Evolutionary conservation across 2,888 invertebrate genomes (phyloP).

Genomic region (Epicampocera succincta): DNA sequence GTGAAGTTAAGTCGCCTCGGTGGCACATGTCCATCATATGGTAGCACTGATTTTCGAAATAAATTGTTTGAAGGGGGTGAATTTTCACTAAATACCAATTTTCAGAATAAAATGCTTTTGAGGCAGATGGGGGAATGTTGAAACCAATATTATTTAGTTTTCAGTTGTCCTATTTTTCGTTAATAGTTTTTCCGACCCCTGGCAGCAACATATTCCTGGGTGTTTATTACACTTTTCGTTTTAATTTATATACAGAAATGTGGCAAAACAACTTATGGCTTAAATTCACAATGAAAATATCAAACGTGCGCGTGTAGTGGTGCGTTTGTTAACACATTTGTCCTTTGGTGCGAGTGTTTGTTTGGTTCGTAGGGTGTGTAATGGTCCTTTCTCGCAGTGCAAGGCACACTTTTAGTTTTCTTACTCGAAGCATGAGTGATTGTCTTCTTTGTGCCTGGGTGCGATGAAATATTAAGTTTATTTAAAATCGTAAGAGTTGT

Average conservation of each 20-base stretch:
- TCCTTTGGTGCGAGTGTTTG: slow-evolving; percentile 50
- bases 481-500: slow-evolving; percentile 46
- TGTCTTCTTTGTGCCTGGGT: slow-evolving; percentile 36
- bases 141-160: no score
- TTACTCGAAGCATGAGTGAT: slow-evolving; percentile 18
- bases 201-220: slow-evolving; percentile 35
- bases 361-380: slow-evolving; percentile 53
- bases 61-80: no score
- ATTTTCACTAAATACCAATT: no score
- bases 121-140: no score
- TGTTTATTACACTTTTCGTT: slow-evolving; percentile 59
- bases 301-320: not conserved
- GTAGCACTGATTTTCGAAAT: no score
- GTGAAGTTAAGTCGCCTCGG: no score
- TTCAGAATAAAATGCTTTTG: no score
- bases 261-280: slow-evolving; percentile 41
- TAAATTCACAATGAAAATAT: slow-evolving; percentile 30
- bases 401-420: slow-evolving; percentile 60
- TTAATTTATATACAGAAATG: slow-evolving; percentile 35
- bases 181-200: no score
- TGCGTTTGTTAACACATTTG: slow-evolving; percentile 35
- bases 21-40: no score
- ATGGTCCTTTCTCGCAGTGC: slow-evolving; percentile 58
- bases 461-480: slow-evolving; percentile 39
- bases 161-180: no score